Conservation (phyloP, 2,113 vertebrate species). For the Danionella cerebrum region DNA sequence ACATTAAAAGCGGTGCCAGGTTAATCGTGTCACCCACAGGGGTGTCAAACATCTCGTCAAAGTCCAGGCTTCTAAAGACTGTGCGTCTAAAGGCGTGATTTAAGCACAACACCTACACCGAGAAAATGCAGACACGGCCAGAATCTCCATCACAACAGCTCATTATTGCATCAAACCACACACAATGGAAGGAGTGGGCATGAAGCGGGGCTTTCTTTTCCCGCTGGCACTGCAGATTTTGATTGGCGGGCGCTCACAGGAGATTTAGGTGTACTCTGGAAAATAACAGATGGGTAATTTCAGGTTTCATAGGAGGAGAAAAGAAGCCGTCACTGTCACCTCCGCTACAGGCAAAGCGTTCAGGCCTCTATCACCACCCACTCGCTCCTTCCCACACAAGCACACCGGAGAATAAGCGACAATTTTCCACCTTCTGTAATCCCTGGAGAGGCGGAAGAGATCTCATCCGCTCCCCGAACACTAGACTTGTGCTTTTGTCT, state of each 20-base stretch:
- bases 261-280: neutral
- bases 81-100: neutral
- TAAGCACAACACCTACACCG: conserved; percentile 5
- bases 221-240: neutral
- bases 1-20: neutral
- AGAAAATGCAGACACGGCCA: neutral
- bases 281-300: conserved; percentile 33
- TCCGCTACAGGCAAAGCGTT: too few species aligned
- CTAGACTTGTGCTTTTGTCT: too few species aligned
- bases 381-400: too few species aligned
- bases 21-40: neutral
- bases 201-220: conserved; percentile 5
- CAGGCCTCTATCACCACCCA: too few species aligned
- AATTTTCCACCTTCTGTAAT: too few species aligned
- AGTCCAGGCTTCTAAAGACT: neutral
- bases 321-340: too few species aligned
- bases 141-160: neutral
- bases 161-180: neutral
- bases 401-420: too few species aligned
- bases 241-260: conserved; percentile 13
- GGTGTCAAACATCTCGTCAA: neutral
- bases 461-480: too few species aligned
- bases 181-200: neutral
- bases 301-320: too few species aligned
- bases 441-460: too few species aligned